Conservation (phyloP, 2,113 vertebrate genomes). For the Tenebrosternarchus preto region DNA sequence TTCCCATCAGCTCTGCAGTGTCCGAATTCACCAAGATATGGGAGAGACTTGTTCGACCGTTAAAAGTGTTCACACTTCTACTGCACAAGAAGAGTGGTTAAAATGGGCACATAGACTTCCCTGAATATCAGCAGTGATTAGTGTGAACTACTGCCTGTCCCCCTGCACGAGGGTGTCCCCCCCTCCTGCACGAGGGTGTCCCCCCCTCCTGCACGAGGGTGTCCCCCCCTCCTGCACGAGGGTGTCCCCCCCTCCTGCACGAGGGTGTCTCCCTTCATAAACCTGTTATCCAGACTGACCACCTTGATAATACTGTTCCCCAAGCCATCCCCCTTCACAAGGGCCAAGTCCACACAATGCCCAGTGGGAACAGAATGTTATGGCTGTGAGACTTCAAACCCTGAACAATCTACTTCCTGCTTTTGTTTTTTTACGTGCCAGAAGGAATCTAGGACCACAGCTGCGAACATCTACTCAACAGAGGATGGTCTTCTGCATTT, state of each 20-base stretch:
- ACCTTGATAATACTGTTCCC: too few relatives aligned
- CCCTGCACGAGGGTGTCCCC: too few relatives aligned
- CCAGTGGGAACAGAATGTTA: background rate
- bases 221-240: too few relatives aligned
- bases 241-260: too few relatives aligned
- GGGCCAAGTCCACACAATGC: background rate
- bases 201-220: too few relatives aligned
- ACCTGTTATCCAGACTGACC: too few relatives aligned
- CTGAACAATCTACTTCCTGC: background rate
- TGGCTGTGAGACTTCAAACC: background rate
- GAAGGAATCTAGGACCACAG: background rate
- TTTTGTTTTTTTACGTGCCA: background rate
- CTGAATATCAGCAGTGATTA: background rate
- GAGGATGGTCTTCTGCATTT: constrained; percentile 6
- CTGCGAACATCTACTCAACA: background rate
- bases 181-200: too few relatives aligned
- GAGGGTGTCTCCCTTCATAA: too few relatives aligned
- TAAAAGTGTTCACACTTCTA: background rate
- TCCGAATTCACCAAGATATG: background rate
- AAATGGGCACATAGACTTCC: background rate
- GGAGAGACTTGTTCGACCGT: background rate
- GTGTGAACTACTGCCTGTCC: background rate
- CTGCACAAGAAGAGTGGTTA: background rate
- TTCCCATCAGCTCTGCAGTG: background rate
- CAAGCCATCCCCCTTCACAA: background rate